Conservation (phyloP, 2,888 invertebrate genomes). For the Hyposoter didymator region DNA sequence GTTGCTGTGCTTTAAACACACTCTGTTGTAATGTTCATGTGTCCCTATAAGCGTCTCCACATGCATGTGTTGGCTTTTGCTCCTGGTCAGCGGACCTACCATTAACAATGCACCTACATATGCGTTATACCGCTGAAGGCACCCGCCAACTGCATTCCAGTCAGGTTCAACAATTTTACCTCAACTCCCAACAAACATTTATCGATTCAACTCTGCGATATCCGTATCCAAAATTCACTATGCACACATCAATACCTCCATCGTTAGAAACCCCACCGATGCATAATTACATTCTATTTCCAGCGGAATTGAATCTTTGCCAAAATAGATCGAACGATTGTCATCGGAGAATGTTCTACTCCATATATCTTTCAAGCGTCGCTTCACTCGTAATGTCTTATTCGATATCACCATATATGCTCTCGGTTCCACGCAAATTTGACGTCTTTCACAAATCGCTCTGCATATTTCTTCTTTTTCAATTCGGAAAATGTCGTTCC, state of each 20-base stretch:
- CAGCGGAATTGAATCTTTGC: slow-evolving; percentile 13
- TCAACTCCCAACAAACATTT: slow-evolving; percentile 46
- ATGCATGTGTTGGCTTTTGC: slow-evolving; percentile 41
- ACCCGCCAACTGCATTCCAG: slow-evolving; percentile 69
- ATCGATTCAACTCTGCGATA: slow-evolving; percentile 42
- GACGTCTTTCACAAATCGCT: not conserved
- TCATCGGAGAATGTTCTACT: slow-evolving; percentile 6
- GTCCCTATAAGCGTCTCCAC: slow-evolving; percentile 3
- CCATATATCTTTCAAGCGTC: slow-evolving; percentile 3
- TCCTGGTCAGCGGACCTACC: slow-evolving; percentile 67
- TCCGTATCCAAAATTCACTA: slow-evolving; percentile 40
- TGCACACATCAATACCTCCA: not conserved
- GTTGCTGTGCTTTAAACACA: slow-evolving; percentile 17
- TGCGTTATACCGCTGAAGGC: slow-evolving; percentile 71
- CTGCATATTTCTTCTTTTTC: too few species aligned
- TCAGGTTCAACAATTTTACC: slow-evolving; percentile 72
- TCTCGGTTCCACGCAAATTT: not conserved
- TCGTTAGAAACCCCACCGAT: not conserved
- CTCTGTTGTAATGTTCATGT: not conserved
- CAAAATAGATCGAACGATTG: slow-evolving; percentile 33
- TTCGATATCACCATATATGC: slow-evolving; percentile 8
- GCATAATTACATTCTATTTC: not conserved
- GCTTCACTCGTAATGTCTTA: not conserved
- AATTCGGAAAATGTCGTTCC: too few species aligned
- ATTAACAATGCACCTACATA: slow-evolving; percentile 76